A percentile compares a stretch with the other conserved stretches of the same genome.
Evolutionary conservation across 2,797 vertebrate genomes (phyloP).

Genomic region (Sparidentex hasta): DNA sequence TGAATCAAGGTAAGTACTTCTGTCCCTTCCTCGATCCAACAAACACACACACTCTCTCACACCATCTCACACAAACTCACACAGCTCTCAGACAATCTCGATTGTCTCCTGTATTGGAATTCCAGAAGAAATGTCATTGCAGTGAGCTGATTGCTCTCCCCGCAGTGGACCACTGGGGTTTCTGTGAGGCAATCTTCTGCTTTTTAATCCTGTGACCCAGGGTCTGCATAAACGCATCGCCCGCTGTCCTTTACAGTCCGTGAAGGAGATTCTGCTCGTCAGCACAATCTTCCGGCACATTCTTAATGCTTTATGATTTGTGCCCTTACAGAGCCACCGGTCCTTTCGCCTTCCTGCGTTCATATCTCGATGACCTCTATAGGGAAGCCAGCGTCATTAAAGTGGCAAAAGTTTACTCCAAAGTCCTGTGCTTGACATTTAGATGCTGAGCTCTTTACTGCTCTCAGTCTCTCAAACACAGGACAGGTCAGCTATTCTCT

Average conservation of each 20-base stretch:
- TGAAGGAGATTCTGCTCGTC: conserved; percentile 66
- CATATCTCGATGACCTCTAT: conserved; percentile 51
- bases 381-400: conserved; percentile 23
- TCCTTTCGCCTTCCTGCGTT: conserved; percentile 30
- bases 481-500: not conserved
- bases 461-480: not conserved
- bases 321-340: conserved; percentile 23
- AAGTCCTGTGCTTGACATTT: conserved; percentile 23
- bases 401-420: conserved; percentile 6
- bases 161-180: conserved; percentile 32
- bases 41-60: conserved; percentile 1
- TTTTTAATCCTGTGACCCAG: conserved; percentile 61
- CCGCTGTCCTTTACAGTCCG: conserved; percentile 60
- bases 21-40: not conserved
- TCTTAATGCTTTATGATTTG: conserved; percentile 66
- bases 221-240: conserved; percentile 38
- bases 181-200: conserved; percentile 53
- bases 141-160: conserved; percentile 54
- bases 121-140: conserved; percentile 52
- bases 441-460: conserved; percentile 13
- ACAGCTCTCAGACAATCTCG: not conserved
- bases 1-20: not conserved
- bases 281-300: conserved; percentile 66
- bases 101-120: conserved; percentile 37
- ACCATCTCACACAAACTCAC: not conserved